Base-by-base conservation (phyloP, 2,888 invertebrate genomes). In the Drosophila buzzatii region DNA sequence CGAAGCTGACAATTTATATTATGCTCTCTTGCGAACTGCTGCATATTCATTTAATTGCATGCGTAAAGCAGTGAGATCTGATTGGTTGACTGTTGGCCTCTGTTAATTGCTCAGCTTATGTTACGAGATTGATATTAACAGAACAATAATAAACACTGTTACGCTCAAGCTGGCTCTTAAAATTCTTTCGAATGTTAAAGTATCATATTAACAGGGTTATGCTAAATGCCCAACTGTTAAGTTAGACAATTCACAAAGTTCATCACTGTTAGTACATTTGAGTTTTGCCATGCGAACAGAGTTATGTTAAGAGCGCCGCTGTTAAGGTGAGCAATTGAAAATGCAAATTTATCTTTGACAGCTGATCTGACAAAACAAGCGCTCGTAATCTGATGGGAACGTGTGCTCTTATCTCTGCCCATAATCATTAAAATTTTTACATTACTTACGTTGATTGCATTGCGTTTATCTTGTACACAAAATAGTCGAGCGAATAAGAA, bases 371-470 rank as follows among this genome's bases (percentile, higher is more conserved):
- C 5, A 41, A 20, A n/a, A 16, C 16, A 3, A 42, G n/a, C 23
- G 3, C 47, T 10, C 27, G 3, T 33, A 41, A 55, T 51, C 44
- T 18, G 20, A 51, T 52, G 51, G 12, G 12, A 70, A 42, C 42
- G 27, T 35, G 10, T 23, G 12, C 41, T 42, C 60, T 75, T 82
- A 85, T 85, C 75, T 73, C 18, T 18, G 10, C 33, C n/a, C 12
- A 41, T 16, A 35, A 23, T 18, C 42, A 71, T 70, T 51, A 20
- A 55, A 44, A 57, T 70, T 67, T 45, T 41, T 18, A 52, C 42
- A 39, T 68, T 65, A 84, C 79, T 84, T 78, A 62, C 39, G 8
- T 51, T 79, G 85, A 82, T 85, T 87, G 68, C 68, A 56, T 57
- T 63, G 49, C 58, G 59, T 69, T 81, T 82, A 79, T 71, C 63